A percentile compares a stretch with the other conserved stretches of the same genome.
Conservation (phyloP, 2,888 invertebrate species). For the Taenaris catops region DNA sequence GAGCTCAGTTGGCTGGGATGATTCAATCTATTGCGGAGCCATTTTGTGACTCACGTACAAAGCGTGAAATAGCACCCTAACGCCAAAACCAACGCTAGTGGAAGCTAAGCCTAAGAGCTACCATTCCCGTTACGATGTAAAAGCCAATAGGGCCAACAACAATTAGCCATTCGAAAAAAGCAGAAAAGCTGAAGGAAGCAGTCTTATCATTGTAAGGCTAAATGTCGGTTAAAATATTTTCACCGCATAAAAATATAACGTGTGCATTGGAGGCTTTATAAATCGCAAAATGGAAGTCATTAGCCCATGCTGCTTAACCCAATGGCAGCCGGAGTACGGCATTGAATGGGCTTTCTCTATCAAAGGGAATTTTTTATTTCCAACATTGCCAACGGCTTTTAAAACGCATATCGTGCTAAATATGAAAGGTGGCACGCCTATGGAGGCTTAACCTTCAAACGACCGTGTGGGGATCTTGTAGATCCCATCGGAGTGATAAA, state of each 20-base stretch:
- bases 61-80: too few relatives aligned
- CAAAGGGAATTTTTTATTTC: conserved; percentile 25
- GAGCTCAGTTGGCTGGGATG: too few relatives aligned
- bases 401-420: conserved; percentile 20
- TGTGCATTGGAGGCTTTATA: conserved; percentile 10
- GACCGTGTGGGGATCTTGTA: conserved; percentile 2
- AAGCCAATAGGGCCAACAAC: too few relatives aligned
- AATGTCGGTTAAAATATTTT: too few relatives aligned
- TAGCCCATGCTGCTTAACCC: conserved; percentile 23
- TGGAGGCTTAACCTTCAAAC: conserved; percentile 10
- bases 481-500: neutral
- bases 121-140: too few relatives aligned
- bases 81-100: too few relatives aligned
- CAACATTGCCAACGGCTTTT: conserved; percentile 17
- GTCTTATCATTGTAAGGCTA: too few relatives aligned
- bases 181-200: too few relatives aligned
- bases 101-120: too few relatives aligned
- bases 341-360: conserved; percentile 24
- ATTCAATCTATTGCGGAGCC: too few relatives aligned
- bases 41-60: too few relatives aligned
- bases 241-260: conserved; percentile 12
- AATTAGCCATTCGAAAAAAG: too few relatives aligned
- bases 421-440: conserved; percentile 19
- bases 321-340: conserved; percentile 15
- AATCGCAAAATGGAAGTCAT: conserved; percentile 19